Conservation (phyloP, 2,888 invertebrate species). For the Ornithoptera alexandrae region DNA sequence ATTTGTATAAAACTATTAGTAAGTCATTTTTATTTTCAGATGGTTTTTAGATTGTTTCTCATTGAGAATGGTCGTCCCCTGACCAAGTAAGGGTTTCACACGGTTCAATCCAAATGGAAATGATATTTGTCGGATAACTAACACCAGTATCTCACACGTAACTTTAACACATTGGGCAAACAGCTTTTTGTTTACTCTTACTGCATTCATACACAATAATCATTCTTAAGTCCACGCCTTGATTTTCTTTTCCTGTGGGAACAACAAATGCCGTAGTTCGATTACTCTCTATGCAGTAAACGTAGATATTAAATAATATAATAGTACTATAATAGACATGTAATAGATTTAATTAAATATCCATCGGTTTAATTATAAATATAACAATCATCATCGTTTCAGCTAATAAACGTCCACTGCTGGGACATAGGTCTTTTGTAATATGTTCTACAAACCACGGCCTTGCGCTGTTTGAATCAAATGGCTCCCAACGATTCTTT, state of each 20-base stretch:
- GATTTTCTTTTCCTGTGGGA: constrained; percentile 15
- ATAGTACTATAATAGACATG: too few relatives aligned
- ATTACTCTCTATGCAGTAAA: not conserved
- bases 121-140: constrained; percentile 17
- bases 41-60: not conserved
- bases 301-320: not conserved
- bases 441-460: too few relatives aligned
- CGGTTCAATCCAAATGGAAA: constrained; percentile 20
- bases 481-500: too few relatives aligned
- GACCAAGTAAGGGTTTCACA: constrained; percentile 11
- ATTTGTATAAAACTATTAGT: not conserved
- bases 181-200: constrained; percentile 21
- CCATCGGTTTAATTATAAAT: too few relatives aligned
- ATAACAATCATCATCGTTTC: too few relatives aligned
- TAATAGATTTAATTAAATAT: too few relatives aligned
- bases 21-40: not conserved
- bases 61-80: not conserved
- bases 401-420: too few relatives aligned
- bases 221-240: constrained; percentile 21
- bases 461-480: too few relatives aligned
- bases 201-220: constrained; percentile 24
- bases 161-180: constrained; percentile 21
- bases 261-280: not conserved
- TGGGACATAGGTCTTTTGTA: too few relatives aligned
- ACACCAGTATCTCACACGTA: constrained; percentile 24